A percentile compares a stretch with the other conserved stretches of the same genome.
Conservation (phyloP, 1,140 invertebrate genomes). For the Helicoverpa zea region DNA sequence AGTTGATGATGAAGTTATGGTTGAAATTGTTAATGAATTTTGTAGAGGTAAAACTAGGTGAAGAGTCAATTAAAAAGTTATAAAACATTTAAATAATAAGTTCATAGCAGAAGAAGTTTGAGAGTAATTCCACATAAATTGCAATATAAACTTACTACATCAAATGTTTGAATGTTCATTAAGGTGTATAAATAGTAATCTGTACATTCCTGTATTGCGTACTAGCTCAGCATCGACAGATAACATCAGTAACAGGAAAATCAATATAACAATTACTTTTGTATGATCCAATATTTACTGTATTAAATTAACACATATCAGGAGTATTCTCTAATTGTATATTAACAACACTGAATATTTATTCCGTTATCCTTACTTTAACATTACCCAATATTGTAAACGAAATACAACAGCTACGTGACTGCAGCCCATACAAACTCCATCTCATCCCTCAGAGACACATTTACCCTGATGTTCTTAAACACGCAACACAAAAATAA, state of each 20-base stretch:
- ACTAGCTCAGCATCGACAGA: constrained; percentile 30
- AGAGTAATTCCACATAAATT: constrained; percentile 49
- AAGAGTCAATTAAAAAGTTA: too few species aligned
- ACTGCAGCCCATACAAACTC: constrained; percentile 33
- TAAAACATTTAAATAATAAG: too few species aligned
- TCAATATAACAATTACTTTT: too few species aligned
- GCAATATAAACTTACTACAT: constrained; percentile 66
- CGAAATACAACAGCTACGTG: constrained; percentile 23
- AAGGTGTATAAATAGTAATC: constrained; percentile 49
- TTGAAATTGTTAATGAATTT: too few species aligned
- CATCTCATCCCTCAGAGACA: constrained; percentile 27
- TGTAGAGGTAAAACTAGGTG: too few species aligned
- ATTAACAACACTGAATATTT: too few species aligned
- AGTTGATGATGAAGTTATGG: too few species aligned
- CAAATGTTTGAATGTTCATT: constrained; percentile 61
- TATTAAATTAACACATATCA: too few species aligned
- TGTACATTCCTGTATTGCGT: constrained; percentile 57
- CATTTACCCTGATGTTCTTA: constrained; percentile 11
- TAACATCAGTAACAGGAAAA: too few species aligned
- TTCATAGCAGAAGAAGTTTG: too few species aligned
- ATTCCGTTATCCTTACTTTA: not conserved
- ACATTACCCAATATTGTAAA: constrained; percentile 19
- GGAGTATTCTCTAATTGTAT: too few species aligned
- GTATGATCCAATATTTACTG: too few species aligned
- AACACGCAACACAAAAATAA: constrained; percentile 41